Evolutionary conservation across 2,888 invertebrate species (phyloP).

Genomic region (Carpatolechia fugitivella): DNA sequence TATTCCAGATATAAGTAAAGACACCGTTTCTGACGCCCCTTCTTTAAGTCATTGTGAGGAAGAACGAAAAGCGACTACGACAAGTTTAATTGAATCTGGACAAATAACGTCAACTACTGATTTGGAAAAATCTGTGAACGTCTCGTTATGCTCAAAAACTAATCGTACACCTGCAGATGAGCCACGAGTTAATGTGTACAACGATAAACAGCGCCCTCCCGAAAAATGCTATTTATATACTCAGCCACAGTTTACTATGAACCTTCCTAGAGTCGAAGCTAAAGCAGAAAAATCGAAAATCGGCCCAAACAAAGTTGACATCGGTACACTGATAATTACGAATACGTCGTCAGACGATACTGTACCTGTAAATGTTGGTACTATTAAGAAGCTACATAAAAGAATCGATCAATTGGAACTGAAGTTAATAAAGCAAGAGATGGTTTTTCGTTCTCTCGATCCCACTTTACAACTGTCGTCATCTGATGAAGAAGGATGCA

Average conservation of each 20-base stretch:
- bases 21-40: slow-evolving; percentile 38
- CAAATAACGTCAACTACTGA: slow-evolving; percentile 36
- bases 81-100: slow-evolving; percentile 35
- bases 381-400: slow-evolving; percentile 46
- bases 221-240: slow-evolving; percentile 60
- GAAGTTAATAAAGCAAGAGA: slow-evolving; percentile 61
- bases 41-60: slow-evolving; percentile 36
- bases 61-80: slow-evolving; percentile 28
- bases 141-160: slow-evolving; percentile 42
- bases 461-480: slow-evolving; percentile 53
- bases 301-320: slow-evolving; percentile 47
- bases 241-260: slow-evolving; percentile 52
- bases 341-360: slow-evolving; percentile 48
- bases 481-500: slow-evolving; percentile 58
- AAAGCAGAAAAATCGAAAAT: slow-evolving; percentile 37
- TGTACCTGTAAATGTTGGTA: slow-evolving; percentile 31
- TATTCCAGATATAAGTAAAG: slow-evolving; percentile 47
- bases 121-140: slow-evolving; percentile 37
- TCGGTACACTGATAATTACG: slow-evolving; percentile 49
- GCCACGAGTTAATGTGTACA: slow-evolving; percentile 34
- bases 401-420: slow-evolving; percentile 59
- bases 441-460: slow-evolving; percentile 59
- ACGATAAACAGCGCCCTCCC: slow-evolving; percentile 38
- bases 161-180: slow-evolving; percentile 30
- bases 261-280: slow-evolving; percentile 45